Evolutionary conservation across 2,888 invertebrate genomes (phyloP), one percentile per base, ranked within the genome.

Genomic region (Leucophenga montana): DNA sequence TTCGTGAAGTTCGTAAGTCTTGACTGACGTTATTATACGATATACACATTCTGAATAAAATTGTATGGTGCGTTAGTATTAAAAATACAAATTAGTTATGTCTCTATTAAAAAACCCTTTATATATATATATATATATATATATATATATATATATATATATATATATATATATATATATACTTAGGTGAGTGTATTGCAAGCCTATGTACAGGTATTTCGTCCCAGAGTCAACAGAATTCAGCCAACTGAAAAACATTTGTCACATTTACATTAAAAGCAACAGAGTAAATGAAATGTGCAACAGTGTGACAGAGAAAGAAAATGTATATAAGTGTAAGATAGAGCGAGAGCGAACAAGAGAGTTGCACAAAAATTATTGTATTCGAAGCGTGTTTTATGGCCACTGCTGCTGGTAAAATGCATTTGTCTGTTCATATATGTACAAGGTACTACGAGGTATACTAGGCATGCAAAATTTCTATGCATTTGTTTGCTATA

Each of bases 181-280:
- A 67, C 56, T 65, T 46, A 5, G 39, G 65, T 44, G 67, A 44
- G 33, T 50, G 33, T 67, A 59, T 67, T 50, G 70, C 74, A 83
- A 81, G 67, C 65, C 72, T 71, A 72, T 75, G 78, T 80, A 81
- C 81, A 81, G 81, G 81, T 81, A 83, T 83, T 82, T 84, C 44
- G n/a, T 74, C 75, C 72, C 79, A 78, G 78, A 83, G 81, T 84
- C 84, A 81, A 78, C 78, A 78, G 70, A 71, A 78, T 75, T 77
- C 75, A 83, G 64, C 73, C 83, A 84, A 75, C 75, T 77, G 84
- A 84, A 80, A 80, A 82, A 79, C 84, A 81, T 81, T 81, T 84
- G 81, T 81, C 84, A 84, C 84, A 84, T 81, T 81, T 79, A 74
- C 81, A 81, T 81, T 81, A 82, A 81, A 79, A 39, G 8, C 39